Evolutionary conservation across 1,140 invertebrate species (phyloP).

Genomic region (roundworm (Caenorhabditis elegans)): WBcel235 BX284604.4:13029501-13030000

Average conservation of each 20-base stretch:
- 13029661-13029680: no score
- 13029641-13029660: no score
- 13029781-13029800: conserved; percentile 8
- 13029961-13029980: background rate
- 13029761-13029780: conserved; percentile 16
- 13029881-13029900: conserved; percentile 26
- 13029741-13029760: conserved; percentile 17
- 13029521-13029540: background rate
- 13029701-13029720: background rate
- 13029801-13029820: conserved; percentile 9
- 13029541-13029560: conserved; percentile 13
- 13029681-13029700: background rate
- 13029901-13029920: conserved; percentile 15
- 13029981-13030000: conserved; percentile 28
- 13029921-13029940: background rate
- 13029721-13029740: background rate
- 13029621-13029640: no score
- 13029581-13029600: background rate
- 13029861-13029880: no score
- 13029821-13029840: background rate
- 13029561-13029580: background rate
- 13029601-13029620: background rate
- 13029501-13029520: conserved; percentile 5
- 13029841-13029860: conserved; percentile 19
- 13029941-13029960: conserved; percentile 13